Evolutionary conservation across 1,140 invertebrate genomes (phyloP), one percentile per base, ranked within the genome.

Genomic region (Pogonomyrmex barbatus): DNA sequence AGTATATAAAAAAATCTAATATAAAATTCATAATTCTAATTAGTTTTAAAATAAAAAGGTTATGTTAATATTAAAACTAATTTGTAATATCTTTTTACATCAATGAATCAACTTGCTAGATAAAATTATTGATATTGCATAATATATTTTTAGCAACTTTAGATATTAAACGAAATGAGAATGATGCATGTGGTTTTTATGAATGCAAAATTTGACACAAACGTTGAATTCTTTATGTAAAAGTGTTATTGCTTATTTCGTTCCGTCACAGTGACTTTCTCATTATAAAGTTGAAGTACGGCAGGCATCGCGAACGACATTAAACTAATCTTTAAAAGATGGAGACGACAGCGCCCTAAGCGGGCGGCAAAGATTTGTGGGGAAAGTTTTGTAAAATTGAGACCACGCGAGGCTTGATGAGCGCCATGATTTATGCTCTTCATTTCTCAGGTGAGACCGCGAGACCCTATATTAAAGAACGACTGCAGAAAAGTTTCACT

Each of bases 331-430:
- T 77, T 85, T 79, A 83, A 56, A 79, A 89, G 85, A 89, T 89
- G 76, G 84, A 89, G 68, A 70, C 39, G 88, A 77, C 85, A 81
- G 62, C 88, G 85, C 45, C 47, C 42, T 52, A 75, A 52, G 65
- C 50, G 62, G 85, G 9, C 68, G 45, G n/a, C 8, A 39, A 63
- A 75, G 88, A 90, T 89, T 90, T 89, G 89, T 87, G 75, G 68
- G 75, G 6, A 90, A 90, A 89, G 77, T 90, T 90, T 54, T 86
- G 89, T 60, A 87, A 90, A 89, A 90, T 89, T 89, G 86, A 89
- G 81, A 82, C 81, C 71, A 56, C 86, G 54, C 85, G 47, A 68
- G 47, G 78, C 89, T 87, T 83, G 89, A 90, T 90, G 85, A 90
- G 75, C 89, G 88, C 68, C 88, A 50, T 90, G 85, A 90, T 90